phyloP scores from a whole-genome alignment of 2,113 vertebrate species.

The Peromyscus leucopus region DNA sequence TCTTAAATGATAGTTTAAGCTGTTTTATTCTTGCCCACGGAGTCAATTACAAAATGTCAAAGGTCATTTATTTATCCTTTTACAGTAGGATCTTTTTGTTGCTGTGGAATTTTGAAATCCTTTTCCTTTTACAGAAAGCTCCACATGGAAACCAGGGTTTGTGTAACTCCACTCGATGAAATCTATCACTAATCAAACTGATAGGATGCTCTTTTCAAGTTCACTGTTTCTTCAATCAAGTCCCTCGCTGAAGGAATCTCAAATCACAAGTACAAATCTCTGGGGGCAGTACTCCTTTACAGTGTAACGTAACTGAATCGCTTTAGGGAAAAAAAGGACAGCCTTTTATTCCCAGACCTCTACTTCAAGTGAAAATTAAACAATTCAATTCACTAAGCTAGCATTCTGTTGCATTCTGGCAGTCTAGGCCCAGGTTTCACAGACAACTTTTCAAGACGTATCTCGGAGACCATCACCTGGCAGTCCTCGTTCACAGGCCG shows the following conservation, averaged over 20 bases:
- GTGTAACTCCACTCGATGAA: constrained; percentile 68
- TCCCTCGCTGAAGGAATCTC: constrained; percentile 73
- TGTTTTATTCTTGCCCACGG: constrained; percentile 14
- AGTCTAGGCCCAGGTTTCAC: constrained; percentile 80
- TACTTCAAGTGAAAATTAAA: constrained; percentile 80
- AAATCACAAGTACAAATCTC: constrained; percentile 71
- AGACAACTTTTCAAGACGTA: constrained; percentile 67
- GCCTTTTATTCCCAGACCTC: constrained; percentile 68
- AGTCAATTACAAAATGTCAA: constrained; percentile 44
- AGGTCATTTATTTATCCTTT: constrained; percentile 43
- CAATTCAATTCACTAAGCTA: constrained; percentile 62
- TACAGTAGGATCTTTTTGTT: constrained; percentile 24
- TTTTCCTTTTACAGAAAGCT: constrained; percentile 62
- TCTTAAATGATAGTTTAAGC: background rate
- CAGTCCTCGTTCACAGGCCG: constrained; percentile 79
- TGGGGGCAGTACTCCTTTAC: constrained; percentile 62
- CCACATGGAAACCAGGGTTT: constrained; percentile 51
- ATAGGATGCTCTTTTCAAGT: constrained; percentile 75
- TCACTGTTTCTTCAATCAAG: constrained; percentile 69
- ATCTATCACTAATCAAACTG: constrained; percentile 72
- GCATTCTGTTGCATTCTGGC: constrained; percentile 61
- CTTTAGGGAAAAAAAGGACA: constrained; percentile 20
- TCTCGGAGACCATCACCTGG: constrained; percentile 81
- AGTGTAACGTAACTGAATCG: constrained; percentile 60
- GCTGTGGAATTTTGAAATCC: constrained; percentile 48